A percentile compares a stretch with the other conserved stretches of the same genome.
Evolutionary conservation across 2,888 invertebrate genomes (phyloP).

Genomic region (Deroplatys truncata): DNA sequence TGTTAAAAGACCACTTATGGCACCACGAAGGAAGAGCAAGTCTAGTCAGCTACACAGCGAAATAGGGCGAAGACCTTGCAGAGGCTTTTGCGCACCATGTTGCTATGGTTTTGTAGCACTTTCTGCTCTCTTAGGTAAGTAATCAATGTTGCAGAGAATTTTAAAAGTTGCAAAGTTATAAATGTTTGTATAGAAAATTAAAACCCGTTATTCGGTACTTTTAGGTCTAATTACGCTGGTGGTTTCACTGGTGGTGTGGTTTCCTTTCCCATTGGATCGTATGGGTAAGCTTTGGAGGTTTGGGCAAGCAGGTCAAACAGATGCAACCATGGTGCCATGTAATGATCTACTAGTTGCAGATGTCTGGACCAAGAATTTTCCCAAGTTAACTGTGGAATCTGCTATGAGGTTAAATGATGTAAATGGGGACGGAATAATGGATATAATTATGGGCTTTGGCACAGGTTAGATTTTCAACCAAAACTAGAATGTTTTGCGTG

Average conservation of each 20-base stretch:
- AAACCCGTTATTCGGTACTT: slow-evolving; percentile 31
- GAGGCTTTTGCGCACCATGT: slow-evolving; percentile 59
- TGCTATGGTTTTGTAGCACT: slow-evolving; percentile 61
- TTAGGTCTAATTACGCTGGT: slow-evolving; percentile 59
- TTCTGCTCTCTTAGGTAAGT: slow-evolving; percentile 52
- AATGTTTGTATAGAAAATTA: not conserved
- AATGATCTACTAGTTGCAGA: slow-evolving; percentile 54
- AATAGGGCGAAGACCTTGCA: slow-evolving; percentile 54
- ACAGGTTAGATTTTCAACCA: slow-evolving; percentile 52
- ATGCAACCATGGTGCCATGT: slow-evolving; percentile 52
- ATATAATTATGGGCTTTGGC: slow-evolving; percentile 72
- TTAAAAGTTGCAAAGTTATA: no score
- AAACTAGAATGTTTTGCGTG: not conserved
- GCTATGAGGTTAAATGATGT: slow-evolving; percentile 67
- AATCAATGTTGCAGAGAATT: not conserved
- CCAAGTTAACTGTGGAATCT: slow-evolving; percentile 69
- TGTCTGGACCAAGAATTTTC: slow-evolving; percentile 65
- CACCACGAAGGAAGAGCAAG: slow-evolving; percentile 59
- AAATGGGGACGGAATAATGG: slow-evolving; percentile 65
- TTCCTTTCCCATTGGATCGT: slow-evolving; percentile 59
- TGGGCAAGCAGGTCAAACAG: slow-evolving; percentile 37
- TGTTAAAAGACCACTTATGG: slow-evolving; percentile 69
- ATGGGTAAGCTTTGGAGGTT: slow-evolving; percentile 53
- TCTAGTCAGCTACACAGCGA: slow-evolving; percentile 48
- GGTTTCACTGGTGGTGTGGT: slow-evolving; percentile 59